Evolutionary conservation across 2,888 invertebrate species (phyloP).

Genomic region (Andrena flavipes): DNA sequence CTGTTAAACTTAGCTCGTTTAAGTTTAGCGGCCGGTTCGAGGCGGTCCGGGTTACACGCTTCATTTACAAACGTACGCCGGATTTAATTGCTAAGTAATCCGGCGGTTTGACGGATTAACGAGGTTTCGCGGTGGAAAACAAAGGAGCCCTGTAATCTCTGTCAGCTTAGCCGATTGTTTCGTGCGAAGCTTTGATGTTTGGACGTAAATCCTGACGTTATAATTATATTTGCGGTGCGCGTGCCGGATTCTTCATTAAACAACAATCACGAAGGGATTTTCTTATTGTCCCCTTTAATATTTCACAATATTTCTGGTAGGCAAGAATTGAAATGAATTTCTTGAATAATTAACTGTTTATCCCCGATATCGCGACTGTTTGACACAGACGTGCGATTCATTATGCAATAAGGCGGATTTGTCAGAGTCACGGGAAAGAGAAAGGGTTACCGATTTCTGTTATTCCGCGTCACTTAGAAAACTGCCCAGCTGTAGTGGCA

Average conservation of each 20-base stretch:
- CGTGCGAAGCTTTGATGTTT: neutral
- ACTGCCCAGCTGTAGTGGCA: too few species aligned
- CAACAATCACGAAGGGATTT: conserved; percentile 7
- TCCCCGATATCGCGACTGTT: too few species aligned
- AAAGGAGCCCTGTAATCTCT: conserved; percentile 26
- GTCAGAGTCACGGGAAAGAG: too few species aligned
- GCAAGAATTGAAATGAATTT: too few species aligned
- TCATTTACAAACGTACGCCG: conserved; percentile 41
- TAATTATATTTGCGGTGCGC: neutral
- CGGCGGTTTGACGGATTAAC: conserved; percentile 51
- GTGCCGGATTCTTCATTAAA: neutral
- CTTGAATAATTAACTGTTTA: too few species aligned
- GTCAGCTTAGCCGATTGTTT: conserved; percentile 1
- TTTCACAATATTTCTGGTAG: too few species aligned
- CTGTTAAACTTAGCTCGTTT: conserved; percentile 44
- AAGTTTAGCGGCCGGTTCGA: conserved; percentile 30
- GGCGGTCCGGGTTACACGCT: conserved; percentile 10
- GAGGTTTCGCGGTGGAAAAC: conserved; percentile 34
- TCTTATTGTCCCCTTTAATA: conserved; percentile 6
- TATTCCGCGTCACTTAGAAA: too few species aligned
- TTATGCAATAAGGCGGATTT: too few species aligned
- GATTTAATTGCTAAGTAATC: conserved; percentile 53
- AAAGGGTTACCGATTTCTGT: too few species aligned
- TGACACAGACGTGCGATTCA: too few species aligned
- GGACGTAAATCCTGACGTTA: neutral